Evolutionary conservation across 2,888 invertebrate species (phyloP).

Genomic region (Taenaris catops): DNA sequence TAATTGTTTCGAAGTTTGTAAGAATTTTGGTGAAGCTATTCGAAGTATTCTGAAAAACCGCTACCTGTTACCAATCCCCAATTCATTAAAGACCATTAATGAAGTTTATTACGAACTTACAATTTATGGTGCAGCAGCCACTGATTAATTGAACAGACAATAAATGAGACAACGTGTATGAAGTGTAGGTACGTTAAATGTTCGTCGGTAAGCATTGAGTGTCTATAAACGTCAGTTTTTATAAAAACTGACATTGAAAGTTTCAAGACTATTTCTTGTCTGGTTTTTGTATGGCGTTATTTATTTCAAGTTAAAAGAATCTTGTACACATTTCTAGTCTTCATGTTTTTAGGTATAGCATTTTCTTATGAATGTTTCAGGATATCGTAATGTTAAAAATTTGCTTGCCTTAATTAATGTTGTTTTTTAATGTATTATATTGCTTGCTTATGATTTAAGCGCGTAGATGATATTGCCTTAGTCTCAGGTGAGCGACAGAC

Average conservation of each 20-base stretch:
- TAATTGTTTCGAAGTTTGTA: conserved; percentile 33
- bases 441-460: too few relatives aligned
- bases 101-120: conserved; percentile 52
- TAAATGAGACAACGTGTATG: conserved; percentile 42
- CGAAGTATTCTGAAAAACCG: conserved; percentile 39
- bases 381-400: too few relatives aligned
- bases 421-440: too few relatives aligned
- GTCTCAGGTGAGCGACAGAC: too few relatives aligned
- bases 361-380: too few relatives aligned
- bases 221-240: not conserved
- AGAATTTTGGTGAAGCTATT: conserved; percentile 51
- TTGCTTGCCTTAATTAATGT: too few relatives aligned
- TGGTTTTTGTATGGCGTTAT: not conserved
- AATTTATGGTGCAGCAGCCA: conserved; percentile 52
- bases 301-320: not conserved
- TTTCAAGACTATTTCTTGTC: too few relatives aligned
- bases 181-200: conserved; percentile 7
- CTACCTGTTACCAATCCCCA: conserved; percentile 68
- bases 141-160: conserved; percentile 52
- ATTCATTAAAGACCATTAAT: conserved; percentile 70
- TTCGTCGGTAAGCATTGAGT: conserved; percentile 5
- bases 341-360: too few relatives aligned
- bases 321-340: too few relatives aligned
- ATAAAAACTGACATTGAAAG: too few relatives aligned
- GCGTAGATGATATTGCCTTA: too few relatives aligned